phyloP scores from a whole-genome alignment of 2,888 invertebrate species.

The Dione vanillae region DNA sequence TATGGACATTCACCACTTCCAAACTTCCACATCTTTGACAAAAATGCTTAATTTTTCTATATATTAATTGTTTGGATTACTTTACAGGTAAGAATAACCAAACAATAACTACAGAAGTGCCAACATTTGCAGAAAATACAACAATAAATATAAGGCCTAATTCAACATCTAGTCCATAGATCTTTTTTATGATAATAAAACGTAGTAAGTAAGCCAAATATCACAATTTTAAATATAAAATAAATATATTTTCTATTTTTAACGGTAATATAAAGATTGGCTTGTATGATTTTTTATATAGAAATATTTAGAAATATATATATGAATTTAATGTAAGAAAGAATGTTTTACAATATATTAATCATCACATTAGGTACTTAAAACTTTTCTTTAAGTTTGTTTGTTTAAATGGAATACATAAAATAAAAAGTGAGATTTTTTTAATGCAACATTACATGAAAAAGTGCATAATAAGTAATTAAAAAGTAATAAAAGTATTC shows the following conservation, averaged over 20 bases:
- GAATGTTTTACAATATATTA: too few species aligned
- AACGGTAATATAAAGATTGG: too few species aligned
- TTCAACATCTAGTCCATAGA: conserved; percentile 13
- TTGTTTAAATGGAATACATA: too few species aligned
- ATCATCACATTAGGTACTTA: conserved; percentile 2
- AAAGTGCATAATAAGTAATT: background rate
- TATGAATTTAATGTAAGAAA: background rate
- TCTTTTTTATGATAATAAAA: background rate
- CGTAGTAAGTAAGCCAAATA: too few species aligned
- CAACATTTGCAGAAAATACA: background rate
- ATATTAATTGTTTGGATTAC: background rate
- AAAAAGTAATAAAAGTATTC: conserved; percentile 6
- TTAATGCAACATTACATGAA: too few species aligned
- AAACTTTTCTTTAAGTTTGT: background rate
- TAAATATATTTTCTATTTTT: too few species aligned
- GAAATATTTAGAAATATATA: too few species aligned
- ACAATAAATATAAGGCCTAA: conserved; percentile 5
- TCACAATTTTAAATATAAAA: too few species aligned
- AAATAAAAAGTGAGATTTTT: too few species aligned
- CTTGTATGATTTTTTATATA: too few species aligned
- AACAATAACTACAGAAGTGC: conserved; percentile 10
- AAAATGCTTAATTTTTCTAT: background rate
- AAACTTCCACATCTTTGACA: too few species aligned
- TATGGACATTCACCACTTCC: too few species aligned
- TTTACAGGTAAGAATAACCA: conserved; percentile 12